Evolutionary conservation across 2,888 invertebrate species (phyloP).

Genomic region (Xanthorhoe designata): DNA sequence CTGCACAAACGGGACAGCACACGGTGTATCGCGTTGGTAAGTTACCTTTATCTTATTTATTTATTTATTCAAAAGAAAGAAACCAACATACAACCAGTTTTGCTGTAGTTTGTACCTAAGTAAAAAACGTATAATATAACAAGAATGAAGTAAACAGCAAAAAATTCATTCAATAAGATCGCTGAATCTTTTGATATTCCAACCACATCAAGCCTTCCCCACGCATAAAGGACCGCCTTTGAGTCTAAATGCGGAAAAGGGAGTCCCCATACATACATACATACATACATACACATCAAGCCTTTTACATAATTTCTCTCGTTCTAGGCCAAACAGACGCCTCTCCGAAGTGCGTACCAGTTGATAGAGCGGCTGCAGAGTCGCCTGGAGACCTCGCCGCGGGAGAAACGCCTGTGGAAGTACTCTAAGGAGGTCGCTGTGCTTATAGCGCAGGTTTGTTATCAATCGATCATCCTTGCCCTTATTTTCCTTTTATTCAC

Average conservation of each 20-base stretch:
- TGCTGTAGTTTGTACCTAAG: too few species aligned
- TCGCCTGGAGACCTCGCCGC: slow-evolving; percentile 67
- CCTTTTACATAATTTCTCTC: neutral
- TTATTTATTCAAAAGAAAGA: too few species aligned
- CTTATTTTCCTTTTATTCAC: neutral
- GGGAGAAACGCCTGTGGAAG: slow-evolving; percentile 79
- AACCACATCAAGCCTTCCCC: neutral
- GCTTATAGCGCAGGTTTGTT: slow-evolving; percentile 74
- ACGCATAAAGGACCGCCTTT: too few species aligned
- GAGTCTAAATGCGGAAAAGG: too few species aligned
- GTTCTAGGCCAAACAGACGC: slow-evolving; percentile 71
- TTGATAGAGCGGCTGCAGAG: slow-evolving; percentile 71
- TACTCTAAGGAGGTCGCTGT: slow-evolving; percentile 77
- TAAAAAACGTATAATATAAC: too few species aligned
- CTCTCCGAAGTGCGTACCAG: slow-evolving; percentile 63
- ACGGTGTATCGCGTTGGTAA: slow-evolving; percentile 23
- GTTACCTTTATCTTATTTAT: too few species aligned
- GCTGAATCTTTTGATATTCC: too few species aligned
- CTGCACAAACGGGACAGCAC: slow-evolving; percentile 67
- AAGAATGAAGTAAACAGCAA: too few species aligned
- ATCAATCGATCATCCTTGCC: neutral
- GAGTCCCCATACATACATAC: too few species aligned
- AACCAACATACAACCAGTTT: too few species aligned
- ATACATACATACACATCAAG: too few species aligned
- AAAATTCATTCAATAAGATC: too few species aligned